Conservation (phyloP, 2,113 vertebrate genomes). For the Microtus richardsoni region DNA sequence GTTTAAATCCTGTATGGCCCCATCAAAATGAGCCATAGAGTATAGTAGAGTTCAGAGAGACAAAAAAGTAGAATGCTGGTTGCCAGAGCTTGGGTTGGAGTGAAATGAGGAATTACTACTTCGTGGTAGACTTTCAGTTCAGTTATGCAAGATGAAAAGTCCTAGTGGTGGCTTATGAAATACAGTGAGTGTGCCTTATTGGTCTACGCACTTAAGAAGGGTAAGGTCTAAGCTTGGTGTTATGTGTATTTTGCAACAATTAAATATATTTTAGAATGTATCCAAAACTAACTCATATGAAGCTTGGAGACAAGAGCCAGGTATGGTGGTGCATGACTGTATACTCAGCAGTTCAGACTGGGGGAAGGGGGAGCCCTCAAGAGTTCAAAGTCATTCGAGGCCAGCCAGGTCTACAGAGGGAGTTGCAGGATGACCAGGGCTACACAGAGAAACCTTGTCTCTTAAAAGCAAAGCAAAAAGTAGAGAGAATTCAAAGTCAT, state of each 20-base stretch:
- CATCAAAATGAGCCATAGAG: background rate
- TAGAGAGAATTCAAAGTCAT: background rate
- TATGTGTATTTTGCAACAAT: background rate
- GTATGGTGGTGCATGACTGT: background rate
- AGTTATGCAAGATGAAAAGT: background rate
- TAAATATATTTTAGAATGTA: background rate
- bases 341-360: background rate
- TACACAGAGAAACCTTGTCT: background rate
- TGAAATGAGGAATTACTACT: background rate
- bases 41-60: background rate
- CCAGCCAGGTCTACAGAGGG: background rate
- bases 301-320: background rate
- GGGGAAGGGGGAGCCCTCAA: background rate
- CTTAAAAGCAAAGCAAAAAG: background rate
- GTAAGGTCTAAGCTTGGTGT: background rate
- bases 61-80: background rate
- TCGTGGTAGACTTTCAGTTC: background rate
- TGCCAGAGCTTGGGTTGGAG: background rate
- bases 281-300: background rate
- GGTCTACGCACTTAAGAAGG: background rate
- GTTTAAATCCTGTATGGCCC: too few species aligned
- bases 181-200: background rate
- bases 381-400: background rate
- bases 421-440: background rate
- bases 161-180: background rate